Evolutionary conservation across 2,113 vertebrate species (phyloP).

Genomic region (Platysternon megacephalum): DNA sequence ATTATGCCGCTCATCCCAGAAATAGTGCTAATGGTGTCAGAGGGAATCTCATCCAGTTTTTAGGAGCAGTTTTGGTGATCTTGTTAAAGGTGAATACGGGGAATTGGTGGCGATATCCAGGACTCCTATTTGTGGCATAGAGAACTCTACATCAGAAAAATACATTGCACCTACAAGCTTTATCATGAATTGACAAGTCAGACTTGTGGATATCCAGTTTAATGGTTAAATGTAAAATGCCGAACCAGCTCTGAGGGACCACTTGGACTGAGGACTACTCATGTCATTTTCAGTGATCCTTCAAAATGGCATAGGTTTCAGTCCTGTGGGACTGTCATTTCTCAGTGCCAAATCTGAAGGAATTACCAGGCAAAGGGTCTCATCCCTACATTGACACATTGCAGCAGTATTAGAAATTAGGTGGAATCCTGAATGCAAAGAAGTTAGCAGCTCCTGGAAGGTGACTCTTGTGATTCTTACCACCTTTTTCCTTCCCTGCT

Average conservation of each 20-base stretch:
- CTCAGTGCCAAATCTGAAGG: background rate
- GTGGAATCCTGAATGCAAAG: background rate
- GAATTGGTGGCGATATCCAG: background rate
- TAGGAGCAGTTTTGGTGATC: background rate
- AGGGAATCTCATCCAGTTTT: background rate
- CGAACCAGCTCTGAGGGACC: background rate
- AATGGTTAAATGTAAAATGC: background rate
- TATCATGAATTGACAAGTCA: background rate
- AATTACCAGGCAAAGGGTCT: background rate
- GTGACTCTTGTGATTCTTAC: slow-evolving; percentile 1
- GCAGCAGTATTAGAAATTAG: background rate
- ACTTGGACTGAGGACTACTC: background rate
- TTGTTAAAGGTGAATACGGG: background rate
- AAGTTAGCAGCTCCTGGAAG: background rate
- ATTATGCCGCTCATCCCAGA: background rate
- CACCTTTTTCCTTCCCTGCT: background rate
- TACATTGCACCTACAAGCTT: background rate
- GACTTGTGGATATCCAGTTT: background rate
- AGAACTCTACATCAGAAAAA: background rate
- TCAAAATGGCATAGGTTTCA: slow-evolving; percentile 1
- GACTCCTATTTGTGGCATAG: background rate
- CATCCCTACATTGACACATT: background rate
- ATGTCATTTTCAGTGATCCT: background rate
- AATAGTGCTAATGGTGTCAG: background rate
- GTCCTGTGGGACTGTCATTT: background rate